Conservation (phyloP, 2,797 vertebrate species). For the Catharus ustulatus region DNA sequence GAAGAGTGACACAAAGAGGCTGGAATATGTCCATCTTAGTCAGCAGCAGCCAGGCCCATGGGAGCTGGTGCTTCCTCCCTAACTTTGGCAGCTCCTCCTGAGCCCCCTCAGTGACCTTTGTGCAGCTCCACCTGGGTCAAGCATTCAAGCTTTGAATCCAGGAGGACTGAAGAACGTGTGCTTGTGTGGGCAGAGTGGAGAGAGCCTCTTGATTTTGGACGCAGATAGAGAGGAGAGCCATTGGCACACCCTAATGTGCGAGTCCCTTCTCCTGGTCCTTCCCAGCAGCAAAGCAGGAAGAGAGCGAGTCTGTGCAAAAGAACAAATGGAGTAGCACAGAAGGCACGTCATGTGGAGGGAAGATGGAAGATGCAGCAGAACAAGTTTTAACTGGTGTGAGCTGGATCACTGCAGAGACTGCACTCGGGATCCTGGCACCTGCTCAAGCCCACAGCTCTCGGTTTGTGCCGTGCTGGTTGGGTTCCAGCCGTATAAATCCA, state of each 20-base stretch:
- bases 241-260: rapidly evolving
- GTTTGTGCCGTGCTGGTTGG: neutral
- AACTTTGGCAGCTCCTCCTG: neutral
- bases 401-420: slow-evolving; percentile 8
- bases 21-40: neutral
- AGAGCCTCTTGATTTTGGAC: neutral
- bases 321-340: neutral
- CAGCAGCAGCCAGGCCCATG: neutral
- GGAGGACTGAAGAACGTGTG: neutral
- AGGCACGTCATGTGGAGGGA: neutral
- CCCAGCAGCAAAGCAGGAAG: neutral
- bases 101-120: neutral
- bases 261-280: neutral
- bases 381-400: slow-evolving; percentile 23
- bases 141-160: neutral
- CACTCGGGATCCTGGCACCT: slow-evolving; percentile 18
- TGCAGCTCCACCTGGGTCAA: neutral
- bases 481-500: slow-evolving; percentile 40
- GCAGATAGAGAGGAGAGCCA: neutral
- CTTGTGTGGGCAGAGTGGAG: neutral
- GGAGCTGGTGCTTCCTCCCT: neutral
- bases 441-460: slow-evolving; percentile 27
- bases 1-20: neutral
- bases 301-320: neutral
- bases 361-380: neutral